Evolutionary conservation across 2,888 invertebrate genomes (phyloP), one percentile per base, ranked within the genome.

Genomic region (Microplitis manilae): DNA sequence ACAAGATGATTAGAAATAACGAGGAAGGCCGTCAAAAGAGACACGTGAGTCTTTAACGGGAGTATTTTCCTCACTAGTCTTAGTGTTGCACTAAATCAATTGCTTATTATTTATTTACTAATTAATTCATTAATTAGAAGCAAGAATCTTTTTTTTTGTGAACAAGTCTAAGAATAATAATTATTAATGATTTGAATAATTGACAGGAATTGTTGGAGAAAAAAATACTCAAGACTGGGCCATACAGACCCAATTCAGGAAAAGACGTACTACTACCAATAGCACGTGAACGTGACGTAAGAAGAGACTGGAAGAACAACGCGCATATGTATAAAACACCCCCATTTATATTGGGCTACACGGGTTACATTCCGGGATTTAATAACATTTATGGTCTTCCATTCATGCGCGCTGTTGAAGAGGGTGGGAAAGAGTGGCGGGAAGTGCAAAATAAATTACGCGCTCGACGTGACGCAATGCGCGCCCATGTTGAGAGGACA

Each of bases 321-420:
- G 74, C 85, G 2, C 83, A 82, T 62, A 68, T 84, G 2, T 86
- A 85, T 81, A 87, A 87, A 80, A 73, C 86, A 15, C 85, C 88
- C 1, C 89, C 89, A 0, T 93, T 93, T 86, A 93, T 94, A 89
- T 92, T 94, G 15, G 94, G 94, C 15, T 94, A 94, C 87, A 94
- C 94, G 77, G 92, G 92, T 17, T 94, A 94, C 84, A 94, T 94
- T 77, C 94, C 94, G 7, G 94, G 94, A 15, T 92, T 94, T 91
- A 92, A 92, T 85, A 93, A 92, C 84, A 93, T 92, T 86, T 94
- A 91, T 85, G 91, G 91, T 17, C 85, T 90, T 73, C 88, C 91
- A 7, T 91, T 91, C 82, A 90, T 90, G 86, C 87, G 86, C 80
- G 90, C 91, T 2, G 91, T 91, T 9, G 91, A 91, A 81, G 88